Evolutionary conservation across 2,888 invertebrate genomes (phyloP).

Genomic region (Nomada fabriciana): DNA sequence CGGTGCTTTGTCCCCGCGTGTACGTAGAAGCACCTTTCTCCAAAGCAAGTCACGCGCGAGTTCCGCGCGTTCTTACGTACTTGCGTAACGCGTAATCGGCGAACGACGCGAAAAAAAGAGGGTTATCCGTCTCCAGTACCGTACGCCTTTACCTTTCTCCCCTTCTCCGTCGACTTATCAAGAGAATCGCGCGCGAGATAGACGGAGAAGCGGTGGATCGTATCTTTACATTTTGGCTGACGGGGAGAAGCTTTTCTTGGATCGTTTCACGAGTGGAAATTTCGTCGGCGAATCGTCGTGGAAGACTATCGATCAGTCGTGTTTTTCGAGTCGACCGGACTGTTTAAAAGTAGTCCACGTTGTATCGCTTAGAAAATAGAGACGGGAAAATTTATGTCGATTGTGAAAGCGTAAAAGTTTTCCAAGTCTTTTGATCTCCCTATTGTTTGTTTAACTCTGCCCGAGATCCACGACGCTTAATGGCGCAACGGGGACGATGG

Average conservation of each 20-base stretch:
- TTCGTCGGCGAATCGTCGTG: background rate
- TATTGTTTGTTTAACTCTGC: background rate
- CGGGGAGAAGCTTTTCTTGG: constrained; percentile 29
- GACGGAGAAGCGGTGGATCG: background rate
- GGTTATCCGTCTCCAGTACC: constrained; percentile 52
- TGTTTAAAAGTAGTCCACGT: background rate
- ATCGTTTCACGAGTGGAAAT: background rate
- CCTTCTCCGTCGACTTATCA: constrained; percentile 28
- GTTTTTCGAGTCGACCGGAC: background rate
- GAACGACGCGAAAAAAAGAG: constrained; percentile 53
- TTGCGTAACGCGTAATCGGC: constrained; percentile 69
- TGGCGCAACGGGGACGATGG: background rate
- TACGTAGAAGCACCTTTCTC: constrained; percentile 57
- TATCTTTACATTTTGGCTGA: constrained; percentile 9
- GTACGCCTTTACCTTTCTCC: constrained; percentile 25
- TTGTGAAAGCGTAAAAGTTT: background rate
- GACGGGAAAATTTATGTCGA: constrained; percentile 12
- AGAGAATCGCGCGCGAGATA: background rate
- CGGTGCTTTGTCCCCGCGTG: constrained; percentile 45
- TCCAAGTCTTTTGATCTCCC: background rate
- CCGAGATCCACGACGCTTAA: constrained; percentile 1
- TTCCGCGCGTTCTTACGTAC: constrained; percentile 69
- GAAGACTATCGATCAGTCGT: background rate
- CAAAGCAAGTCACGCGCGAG: constrained; percentile 69
- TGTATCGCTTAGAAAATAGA: background rate